Evolutionary conservation across 2,797 vertebrate species (phyloP), one percentile per base, ranked within the genome.

Genomic region (Xerus rutilus): DNA sequence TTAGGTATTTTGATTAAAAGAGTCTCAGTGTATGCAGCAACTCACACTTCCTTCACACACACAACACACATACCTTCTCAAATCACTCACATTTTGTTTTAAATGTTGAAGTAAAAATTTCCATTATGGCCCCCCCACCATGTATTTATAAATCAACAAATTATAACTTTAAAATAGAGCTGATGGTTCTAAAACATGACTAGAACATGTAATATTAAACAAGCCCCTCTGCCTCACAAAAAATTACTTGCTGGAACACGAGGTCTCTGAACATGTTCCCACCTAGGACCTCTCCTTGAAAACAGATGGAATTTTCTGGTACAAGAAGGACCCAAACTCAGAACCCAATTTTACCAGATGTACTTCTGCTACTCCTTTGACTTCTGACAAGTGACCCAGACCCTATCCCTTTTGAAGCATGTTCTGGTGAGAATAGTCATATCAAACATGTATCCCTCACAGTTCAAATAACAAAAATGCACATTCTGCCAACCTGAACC

Each of bases 1-100:
- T 76, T 72, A 28, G 25, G 21, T 73, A 3, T 86, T 91, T 70
- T 83, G 77, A 62, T 97, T 30, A 70, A 62, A 89, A 81, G 70
- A 49, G 65, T 28, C 70, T 85, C 30, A 10, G 45, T 23, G 86
- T 69, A 67, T 30, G 28, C 52, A 77, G 13, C 47, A 79, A 54
- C 52, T 30, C 39, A 11, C 15, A 23, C 39, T 39, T 39, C 39
- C 39, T 39, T 39, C 39, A 39, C 39, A 39, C 39, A 39, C 39
- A 39, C 39, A 39, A 39, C 39, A 39, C 39, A 39, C 39, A 39
- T 39, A 39, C 15, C 28, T 45, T 86, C 79, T 76, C 87, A 57
- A 81, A 35, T 64, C 21, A 28, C 25, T 59, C 49, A 9, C 39
- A 28, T n/a, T 83, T 59, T 86, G 47, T 78, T 73, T 62, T 86